Conservation (phyloP, 1,140 invertebrate genomes). For the Hylaeus anthracinus region DNA sequence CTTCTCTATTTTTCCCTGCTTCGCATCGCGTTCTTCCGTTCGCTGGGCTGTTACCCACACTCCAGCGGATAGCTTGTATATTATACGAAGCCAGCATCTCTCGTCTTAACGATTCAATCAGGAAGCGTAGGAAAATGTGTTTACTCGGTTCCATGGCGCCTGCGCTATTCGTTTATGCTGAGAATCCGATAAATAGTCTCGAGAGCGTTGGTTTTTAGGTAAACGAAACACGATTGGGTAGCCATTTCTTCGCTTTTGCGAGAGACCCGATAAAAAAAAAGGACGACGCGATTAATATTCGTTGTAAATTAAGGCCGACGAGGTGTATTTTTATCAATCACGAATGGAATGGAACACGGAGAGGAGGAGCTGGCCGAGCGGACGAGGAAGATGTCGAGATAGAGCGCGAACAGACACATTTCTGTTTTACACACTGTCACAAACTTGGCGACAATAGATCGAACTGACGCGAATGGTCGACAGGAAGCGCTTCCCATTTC, state of each 20-base stretch:
- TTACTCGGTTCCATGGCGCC: not conserved
- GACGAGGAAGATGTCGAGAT: slow-evolving; percentile 37
- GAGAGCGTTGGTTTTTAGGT: not conserved
- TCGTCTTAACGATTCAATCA: slow-evolving; percentile 48
- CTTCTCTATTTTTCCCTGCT: not conserved
- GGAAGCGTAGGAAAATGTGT: slow-evolving; percentile 9
- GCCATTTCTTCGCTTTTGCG: slow-evolving; percentile 7
- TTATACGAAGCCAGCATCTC: slow-evolving; percentile 12
- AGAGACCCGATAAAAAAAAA: not conserved
- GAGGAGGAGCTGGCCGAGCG: slow-evolving; percentile 9
- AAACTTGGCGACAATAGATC: slow-evolving; percentile 69
- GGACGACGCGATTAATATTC: not conserved
- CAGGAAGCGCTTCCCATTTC: slow-evolving; percentile 71
- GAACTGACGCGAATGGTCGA: slow-evolving; percentile 61
- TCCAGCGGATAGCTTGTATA: slow-evolving; percentile 15
- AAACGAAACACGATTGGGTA: not conserved
- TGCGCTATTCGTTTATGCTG: not conserved
- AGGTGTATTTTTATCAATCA: not conserved
- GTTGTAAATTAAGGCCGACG: too few species aligned
- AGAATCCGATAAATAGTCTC: slow-evolving; percentile 19
- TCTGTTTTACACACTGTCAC: slow-evolving; percentile 35
- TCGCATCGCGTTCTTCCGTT: slow-evolving; percentile 9
- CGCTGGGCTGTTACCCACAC: slow-evolving; percentile 15
- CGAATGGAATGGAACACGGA: not conserved
- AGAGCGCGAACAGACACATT: not conserved